Conservation (phyloP, 2,888 invertebrate genomes). For the Dastarcus helophoroides region DNA sequence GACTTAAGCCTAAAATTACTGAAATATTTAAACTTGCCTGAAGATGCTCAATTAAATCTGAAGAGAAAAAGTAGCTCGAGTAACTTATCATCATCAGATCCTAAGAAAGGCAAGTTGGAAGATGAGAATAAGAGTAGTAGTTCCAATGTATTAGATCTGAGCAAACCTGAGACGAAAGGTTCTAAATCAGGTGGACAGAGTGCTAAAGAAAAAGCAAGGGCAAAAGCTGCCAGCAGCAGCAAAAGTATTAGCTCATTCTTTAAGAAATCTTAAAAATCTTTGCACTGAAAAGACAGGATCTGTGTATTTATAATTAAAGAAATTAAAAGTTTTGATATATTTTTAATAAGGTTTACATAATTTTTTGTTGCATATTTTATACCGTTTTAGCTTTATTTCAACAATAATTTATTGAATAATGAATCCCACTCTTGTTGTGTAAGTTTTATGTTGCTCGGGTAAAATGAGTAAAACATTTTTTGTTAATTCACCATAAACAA, state of each 20-base stretch:
- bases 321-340: too few relatives aligned
- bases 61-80: slow-evolving; percentile 38
- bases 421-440: too few relatives aligned
- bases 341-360: too few relatives aligned
- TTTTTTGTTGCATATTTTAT: too few relatives aligned
- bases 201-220: slow-evolving; percentile 62
- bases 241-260: slow-evolving; percentile 75
- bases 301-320: too few relatives aligned
- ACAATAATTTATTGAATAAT: too few relatives aligned
- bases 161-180: slow-evolving; percentile 32
- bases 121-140: slow-evolving; percentile 33
- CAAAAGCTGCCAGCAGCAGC: slow-evolving; percentile 67
- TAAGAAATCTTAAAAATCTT: slow-evolving; percentile 42
- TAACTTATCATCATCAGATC: slow-evolving; percentile 23
- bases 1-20: slow-evolving; percentile 54
- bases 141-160: slow-evolving; percentile 34
- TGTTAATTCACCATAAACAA: too few relatives aligned
- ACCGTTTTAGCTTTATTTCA: too few relatives aligned
- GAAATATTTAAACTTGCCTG: slow-evolving; percentile 52
- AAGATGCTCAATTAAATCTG: slow-evolving; percentile 45
- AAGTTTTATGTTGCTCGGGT: too few relatives aligned
- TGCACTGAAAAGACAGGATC: too few relatives aligned
- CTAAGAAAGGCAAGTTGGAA: slow-evolving; percentile 38
- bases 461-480: too few relatives aligned
- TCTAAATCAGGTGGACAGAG: slow-evolving; percentile 43